Base-by-base conservation (phyloP, 2,797 vertebrate genomes). In the Esox masquinongy region DNA sequence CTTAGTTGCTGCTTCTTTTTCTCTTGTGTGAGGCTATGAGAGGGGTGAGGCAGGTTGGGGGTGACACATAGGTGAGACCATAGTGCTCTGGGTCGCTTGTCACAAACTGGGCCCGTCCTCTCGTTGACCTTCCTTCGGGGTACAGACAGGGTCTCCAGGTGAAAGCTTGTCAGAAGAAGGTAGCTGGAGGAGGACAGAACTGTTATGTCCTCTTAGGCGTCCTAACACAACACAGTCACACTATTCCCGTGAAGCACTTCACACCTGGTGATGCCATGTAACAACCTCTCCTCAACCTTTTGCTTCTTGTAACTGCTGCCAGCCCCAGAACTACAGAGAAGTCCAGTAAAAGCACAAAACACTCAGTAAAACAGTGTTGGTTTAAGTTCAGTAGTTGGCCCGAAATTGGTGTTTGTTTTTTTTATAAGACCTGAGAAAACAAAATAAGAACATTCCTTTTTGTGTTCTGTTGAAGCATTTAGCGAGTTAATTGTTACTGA, bases 11-110 rank as follows among this genome's bases (percentile, higher is more conserved):
- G 17, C 70, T 50, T 51, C 22, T 22, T 11, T 19, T 19, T 61
- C 56, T 61, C 11, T 22, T 61, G 11, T 22, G 56, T 14, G 22
- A 59, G 9, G 53, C 7, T 59, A 59, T n/a, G 53, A 24, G 56
- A 36, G 6, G 56, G 75, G 73, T 72, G 71, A 82, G 50, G 26
- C 17, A 68, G 75, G 53, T 75, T 67, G 74, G 31, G 77, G 86
- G 80, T 86, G 82, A 89, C 72, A 16, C 72, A 82, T 78, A 80
- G 89, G 88, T 88, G 89, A 80, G 82, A 85, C 82, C 85, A 78
- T 72, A 1, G 67, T 83, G 83, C 90, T 89, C 83, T 82, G 83
- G 87, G 88, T 89, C 84, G 84, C 82, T 88, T 85, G 84, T 85
- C 90, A 84, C 82, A 79, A 77, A 80, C 73, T 80, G 59, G 72